Base-by-base conservation (phyloP, 2,797 vertebrate genomes). In the Sebastiscus tertius region DNA sequence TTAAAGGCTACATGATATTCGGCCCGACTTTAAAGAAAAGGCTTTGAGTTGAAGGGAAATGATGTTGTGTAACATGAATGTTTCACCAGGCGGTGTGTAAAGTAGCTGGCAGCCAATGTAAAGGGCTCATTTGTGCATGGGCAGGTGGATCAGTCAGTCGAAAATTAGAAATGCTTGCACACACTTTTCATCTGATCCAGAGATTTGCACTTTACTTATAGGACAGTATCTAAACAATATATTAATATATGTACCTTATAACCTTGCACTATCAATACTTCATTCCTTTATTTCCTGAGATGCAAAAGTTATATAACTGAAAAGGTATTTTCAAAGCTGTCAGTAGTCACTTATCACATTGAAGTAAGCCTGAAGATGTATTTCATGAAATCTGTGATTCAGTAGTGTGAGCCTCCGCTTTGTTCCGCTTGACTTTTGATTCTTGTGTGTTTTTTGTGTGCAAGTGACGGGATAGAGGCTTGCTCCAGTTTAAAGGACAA, bases 131-230 rank as follows among this genome's bases (percentile, higher is more conserved):
- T 87, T 75, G 84, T 92, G 93, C 93, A 93, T 92, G 92, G 83
- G 87, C 88, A 85, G 84, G 85, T 36, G 83, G 91, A 92, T 91
- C 87, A 88, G 89, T 88, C 87, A 49, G 88, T 90, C 77, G 84
- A 77, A 91, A 86, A 83, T 89, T 88, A 89, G 82, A 91, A 87
- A 91, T 60, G 92, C 94, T 94, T 95, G 93, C 93, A 92, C 94
- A 94, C 93, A 93, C 92, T 87, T 89, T 92, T 89, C 92, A 93
- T 92, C 92, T 87, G 87, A 92, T 92, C 89, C 92, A 93, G 91
- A 94, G 89, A 94, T 92, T 95, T 96, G 96, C 95, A 96, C 95
- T 96, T 95, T 96, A 95, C 91, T 88, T 93, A 92, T 88, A 94
- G 89, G 88, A 93, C 91, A 93, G 88, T 95, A 94, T 93, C 84